A percentile compares a stretch with the other conserved stretches of the same genome.
phyloP scores from a whole-genome alignment of 2,888 invertebrate genomes.

The Adineta ricciae region DNA sequence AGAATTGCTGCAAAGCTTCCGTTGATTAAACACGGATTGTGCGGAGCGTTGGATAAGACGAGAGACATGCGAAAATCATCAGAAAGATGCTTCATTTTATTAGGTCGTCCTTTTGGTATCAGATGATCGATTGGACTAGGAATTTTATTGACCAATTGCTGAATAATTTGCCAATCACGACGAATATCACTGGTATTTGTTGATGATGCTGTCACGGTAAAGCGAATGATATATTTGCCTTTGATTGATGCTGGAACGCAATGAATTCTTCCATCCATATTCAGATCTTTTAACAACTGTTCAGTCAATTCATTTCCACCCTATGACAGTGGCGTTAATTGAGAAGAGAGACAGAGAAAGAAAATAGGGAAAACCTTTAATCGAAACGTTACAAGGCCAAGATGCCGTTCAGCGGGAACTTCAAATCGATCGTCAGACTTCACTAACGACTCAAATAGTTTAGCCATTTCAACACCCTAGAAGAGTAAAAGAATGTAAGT shows the following conservation, averaged over 20 bases:
- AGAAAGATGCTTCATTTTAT: background rate
- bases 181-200: conserved; percentile 57
- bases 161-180: conserved; percentile 65
- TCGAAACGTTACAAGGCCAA: conserved; percentile 83
- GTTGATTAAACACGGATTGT: conserved; percentile 29
- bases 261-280: conserved; percentile 84
- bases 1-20: conserved; percentile 32
- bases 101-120: background rate
- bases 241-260: conserved; percentile 88
- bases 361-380: conserved; percentile 59
- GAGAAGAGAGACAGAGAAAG: background rate
- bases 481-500: conserved; percentile 59
- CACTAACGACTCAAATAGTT: conserved; percentile 72
- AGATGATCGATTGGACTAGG: background rate
- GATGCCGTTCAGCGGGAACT: conserved; percentile 71
- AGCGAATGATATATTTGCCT: conserved; percentile 79
- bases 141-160: conserved; percentile 13
- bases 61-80: conserved; percentile 28
- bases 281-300: conserved; percentile 76
- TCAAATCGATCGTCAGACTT: conserved; percentile 73
- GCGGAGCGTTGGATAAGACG: conserved; percentile 31
- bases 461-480: conserved; percentile 54
- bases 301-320: conserved; percentile 71
- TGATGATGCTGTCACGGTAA: conserved; percentile 80
- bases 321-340: conserved; percentile 36